These are phyloP conservation scores for Adineta ricciae DNA, from an alignment of 2,888 invertebrate genomes.

Conservation along the genomic window DNA sequence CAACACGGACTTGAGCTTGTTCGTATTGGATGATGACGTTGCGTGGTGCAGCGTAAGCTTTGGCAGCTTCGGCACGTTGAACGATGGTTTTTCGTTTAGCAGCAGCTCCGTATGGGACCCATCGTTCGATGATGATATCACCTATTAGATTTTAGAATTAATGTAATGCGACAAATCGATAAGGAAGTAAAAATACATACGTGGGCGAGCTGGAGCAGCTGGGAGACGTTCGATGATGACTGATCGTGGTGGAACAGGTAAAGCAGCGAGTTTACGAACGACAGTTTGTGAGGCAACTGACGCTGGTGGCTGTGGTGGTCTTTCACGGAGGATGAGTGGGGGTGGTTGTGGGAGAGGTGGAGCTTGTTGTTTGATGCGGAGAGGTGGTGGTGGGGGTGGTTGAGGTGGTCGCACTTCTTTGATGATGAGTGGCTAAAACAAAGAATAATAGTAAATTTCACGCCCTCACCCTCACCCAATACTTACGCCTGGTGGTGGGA, in stretches of 20 bases:
- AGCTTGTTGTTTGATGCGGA: neutral
- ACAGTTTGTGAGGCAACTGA: neutral
- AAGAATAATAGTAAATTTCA: neutral
- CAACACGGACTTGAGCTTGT: conserved; percentile 24
- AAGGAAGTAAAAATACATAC: neutral
- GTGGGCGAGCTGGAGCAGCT: neutral
- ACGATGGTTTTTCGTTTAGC: conserved; percentile 27
- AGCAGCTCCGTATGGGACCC: conserved; percentile 26
- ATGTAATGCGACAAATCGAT: neutral
- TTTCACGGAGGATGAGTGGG: conserved; percentile 9
- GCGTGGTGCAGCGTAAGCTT: conserved; percentile 9
- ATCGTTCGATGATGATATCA: conserved; percentile 28
- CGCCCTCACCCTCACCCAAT: too few species aligned
- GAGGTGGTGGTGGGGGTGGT: conserved; percentile 8
- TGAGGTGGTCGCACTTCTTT: conserved; percentile 4
- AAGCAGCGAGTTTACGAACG: neutral
- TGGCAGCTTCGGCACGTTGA: conserved; percentile 18
- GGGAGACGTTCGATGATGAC: conserved; percentile 21
- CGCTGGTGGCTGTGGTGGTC: neutral
- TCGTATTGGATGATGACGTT: conserved; percentile 33
- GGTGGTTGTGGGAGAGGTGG: neutral
- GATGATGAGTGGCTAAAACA: conserved; percentile 17
- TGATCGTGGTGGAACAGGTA: conserved; percentile 13
- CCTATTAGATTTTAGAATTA: neutral
- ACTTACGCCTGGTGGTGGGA: conserved; percentile 19